Evolutionary conservation across 2,113 vertebrate species (phyloP).

Genomic region (Trachemys scripta): DNA sequence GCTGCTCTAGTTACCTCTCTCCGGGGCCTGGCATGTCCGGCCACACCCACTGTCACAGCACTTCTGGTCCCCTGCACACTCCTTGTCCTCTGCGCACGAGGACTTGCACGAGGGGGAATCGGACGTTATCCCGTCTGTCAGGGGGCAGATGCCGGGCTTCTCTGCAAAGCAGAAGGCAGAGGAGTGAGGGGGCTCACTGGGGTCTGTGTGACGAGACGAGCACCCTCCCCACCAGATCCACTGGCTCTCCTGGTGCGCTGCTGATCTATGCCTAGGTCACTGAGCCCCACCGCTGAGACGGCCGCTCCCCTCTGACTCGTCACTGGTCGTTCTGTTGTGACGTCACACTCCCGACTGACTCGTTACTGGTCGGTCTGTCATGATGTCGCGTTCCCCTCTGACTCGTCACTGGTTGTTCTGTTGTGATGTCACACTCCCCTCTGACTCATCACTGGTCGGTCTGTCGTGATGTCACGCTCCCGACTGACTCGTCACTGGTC

Average conservation of each 20-base stretch:
- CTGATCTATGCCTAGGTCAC: neutral
- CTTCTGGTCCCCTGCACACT: constrained; percentile 11
- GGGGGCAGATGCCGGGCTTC: constrained; percentile 51
- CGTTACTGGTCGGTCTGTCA: no score
- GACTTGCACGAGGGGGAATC: rapidly evolving
- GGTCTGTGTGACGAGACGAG: neutral
- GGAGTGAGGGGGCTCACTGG: rapidly evolving
- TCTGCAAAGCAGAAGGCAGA: neutral
- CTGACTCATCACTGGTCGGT: no score
- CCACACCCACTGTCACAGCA: constrained; percentile 57
- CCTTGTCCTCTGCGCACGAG: neutral
- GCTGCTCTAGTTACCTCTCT: constrained; percentile 23
- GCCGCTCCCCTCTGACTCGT: no score
- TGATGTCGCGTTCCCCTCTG: no score
- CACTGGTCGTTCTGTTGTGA: no score
- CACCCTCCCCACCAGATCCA: neutral
- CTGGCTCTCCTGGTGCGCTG: neutral
- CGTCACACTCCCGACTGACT: no score
- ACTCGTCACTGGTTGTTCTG: no score
- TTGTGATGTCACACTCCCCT: no score
- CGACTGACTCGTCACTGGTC: no score
- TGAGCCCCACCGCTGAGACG: no score
- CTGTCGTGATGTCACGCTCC: no score
- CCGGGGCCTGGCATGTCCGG: neutral
- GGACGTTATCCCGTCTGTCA: rapidly evolving